Conservation (phyloP, 2,113 vertebrate species). For the Limanda limanda region DNA sequence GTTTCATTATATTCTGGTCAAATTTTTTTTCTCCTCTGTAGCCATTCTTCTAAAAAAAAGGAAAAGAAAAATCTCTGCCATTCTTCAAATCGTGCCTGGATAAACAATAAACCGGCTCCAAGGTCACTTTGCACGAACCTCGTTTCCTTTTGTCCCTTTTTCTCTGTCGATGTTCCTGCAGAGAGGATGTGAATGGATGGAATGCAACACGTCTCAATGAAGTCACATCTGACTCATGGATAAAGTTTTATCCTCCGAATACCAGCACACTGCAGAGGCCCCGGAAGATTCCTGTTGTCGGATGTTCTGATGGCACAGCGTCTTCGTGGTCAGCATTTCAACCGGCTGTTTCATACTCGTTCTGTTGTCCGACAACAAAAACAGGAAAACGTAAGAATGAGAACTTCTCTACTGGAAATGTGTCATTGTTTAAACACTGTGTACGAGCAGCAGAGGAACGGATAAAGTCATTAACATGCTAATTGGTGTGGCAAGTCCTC, state of each 20-base stretch:
- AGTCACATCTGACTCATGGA: conserved; percentile 3
- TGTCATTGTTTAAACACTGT: neutral
- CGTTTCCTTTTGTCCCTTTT: neutral
- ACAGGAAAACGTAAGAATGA: too few relatives aligned
- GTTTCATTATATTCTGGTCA: conserved; percentile 44
- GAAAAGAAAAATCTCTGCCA: conserved; percentile 20
- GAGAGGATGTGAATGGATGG: conserved; percentile 23
- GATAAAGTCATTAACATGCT: neutral
- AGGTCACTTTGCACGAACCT: conserved; percentile 39
- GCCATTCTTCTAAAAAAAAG: conserved; percentile 14
- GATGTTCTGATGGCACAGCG: neutral
- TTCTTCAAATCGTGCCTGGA: conserved; percentile 35
- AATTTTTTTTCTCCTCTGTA: conserved; percentile 7
- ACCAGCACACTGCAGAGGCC: neutral
- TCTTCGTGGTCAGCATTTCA: neutral
- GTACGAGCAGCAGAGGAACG: neutral
- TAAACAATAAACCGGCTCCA: conserved; percentile 16
- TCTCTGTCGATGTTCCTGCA: neutral
- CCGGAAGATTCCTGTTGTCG: neutral
- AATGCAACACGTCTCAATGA: conserved; percentile 20
- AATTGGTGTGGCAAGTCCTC: neutral
- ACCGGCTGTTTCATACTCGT: too few relatives aligned
- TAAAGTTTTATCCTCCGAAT: conserved; percentile 1
- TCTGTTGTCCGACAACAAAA: too few relatives aligned
- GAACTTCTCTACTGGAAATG: neutral